Evolutionary conservation across 2,113 vertebrate species (phyloP), one percentile per base, ranked within the genome.

Genomic region (Orientallactaga bullata): DNA sequence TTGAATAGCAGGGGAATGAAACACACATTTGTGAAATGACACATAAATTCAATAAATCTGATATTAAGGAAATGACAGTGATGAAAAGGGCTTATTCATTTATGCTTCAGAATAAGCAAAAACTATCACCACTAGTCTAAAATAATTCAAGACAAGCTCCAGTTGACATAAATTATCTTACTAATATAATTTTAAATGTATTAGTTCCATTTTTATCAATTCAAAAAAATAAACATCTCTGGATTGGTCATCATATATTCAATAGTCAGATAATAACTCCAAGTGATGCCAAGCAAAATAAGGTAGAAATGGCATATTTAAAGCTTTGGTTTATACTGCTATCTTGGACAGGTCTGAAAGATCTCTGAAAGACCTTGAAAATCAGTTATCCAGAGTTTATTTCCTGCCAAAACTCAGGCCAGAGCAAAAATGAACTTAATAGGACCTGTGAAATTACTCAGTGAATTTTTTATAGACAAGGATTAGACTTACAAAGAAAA

Each of bases 101-200:
- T 74, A 60, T 81, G 5, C 63, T 87, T 94, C 26, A 94, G 89
- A 86, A 94, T 60, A 63, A 87, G 61, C 35, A 84, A 71, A 80
- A 88, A 35, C 37, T 73, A 84, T 82, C 69, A 72, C 21, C 89
- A 81, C 5, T 26, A 69, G 32, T 65, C 42, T 82, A 37, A 86
- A 80, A 85, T 91, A 95, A 88, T 26, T 81, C 32, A 83, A 71
- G 94, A 82, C 24, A 76, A 60, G 92, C 24, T 85, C 42, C 26
- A 66, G 28, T 65, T 66, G 77, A 88, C 58, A 91, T 63, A 65
- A 60, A 78, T 69, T 74, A 89, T 88, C 88, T 94, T 63, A 79
- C 18, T n/a, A 63, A 76, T 51, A 69, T 8, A 37, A 65, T 84
- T 69, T 72, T 30, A 32, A 78, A 88, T 32, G 8, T 26, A 89